Conservation (phyloP, 37 sponge, comb jelly and placozoan genomes). For the Agelas oroides region DNA sequence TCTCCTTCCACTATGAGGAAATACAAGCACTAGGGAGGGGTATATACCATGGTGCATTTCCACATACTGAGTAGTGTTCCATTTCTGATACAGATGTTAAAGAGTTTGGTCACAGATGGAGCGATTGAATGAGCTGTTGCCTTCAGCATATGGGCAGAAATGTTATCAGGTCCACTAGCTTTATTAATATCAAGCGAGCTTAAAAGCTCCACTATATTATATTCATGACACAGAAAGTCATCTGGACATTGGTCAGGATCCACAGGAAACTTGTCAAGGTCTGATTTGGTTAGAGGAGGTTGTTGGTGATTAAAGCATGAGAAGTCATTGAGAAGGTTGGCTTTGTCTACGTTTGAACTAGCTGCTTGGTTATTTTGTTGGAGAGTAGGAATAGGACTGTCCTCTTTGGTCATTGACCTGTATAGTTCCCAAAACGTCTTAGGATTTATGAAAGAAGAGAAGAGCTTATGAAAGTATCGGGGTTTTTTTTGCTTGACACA, state of each 20-base stretch:
- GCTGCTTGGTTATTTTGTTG: background rate
- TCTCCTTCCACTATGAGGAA: too few relatives aligned
- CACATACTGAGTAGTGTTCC: background rate
- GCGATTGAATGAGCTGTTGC: background rate
- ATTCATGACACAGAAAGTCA: background rate
- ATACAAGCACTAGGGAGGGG: background rate
- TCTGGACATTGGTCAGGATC: background rate
- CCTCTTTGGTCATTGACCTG: background rate
- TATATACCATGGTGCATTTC: background rate
- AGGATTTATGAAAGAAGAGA: background rate
- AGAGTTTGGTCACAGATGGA: background rate
- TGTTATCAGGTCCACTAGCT: constrained; percentile 16
- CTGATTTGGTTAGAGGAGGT: background rate
- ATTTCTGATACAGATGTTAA: background rate
- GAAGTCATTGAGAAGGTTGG: background rate
- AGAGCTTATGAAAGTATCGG: background rate
- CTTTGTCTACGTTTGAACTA: background rate
- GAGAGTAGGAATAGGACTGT: too few relatives aligned
- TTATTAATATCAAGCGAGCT: background rate
- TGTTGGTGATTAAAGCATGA: background rate
- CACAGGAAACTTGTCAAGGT: background rate
- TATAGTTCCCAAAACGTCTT: background rate
- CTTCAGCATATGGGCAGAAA: constrained; percentile 11
- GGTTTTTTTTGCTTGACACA: too few relatives aligned
- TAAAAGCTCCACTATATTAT: background rate